Evolutionary conservation across 30 jellyfish, hydroid and myxozoan genomes (phyloP).

Genomic region (Aurelia sp.): DNA sequence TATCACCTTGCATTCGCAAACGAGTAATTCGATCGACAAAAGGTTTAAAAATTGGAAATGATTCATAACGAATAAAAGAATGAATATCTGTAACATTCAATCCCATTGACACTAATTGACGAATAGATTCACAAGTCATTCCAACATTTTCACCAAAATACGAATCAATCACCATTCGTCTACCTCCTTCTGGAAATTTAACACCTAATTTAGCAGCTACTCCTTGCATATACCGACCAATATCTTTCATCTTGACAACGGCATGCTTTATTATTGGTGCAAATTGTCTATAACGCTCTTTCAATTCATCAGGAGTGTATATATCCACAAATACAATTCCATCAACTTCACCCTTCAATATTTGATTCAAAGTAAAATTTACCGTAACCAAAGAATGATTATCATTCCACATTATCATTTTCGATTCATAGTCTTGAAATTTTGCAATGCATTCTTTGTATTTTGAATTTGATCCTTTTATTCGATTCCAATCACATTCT

Average conservation of each 20-base stretch:
- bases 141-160: too few species aligned
- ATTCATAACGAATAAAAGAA: too few species aligned
- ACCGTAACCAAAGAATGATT: neutral
- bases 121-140: too few species aligned
- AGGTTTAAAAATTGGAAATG: too few species aligned
- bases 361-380: neutral
- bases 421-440: neutral
- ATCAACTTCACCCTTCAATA: neutral
- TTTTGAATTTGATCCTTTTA: too few species aligned
- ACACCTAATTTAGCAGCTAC: neutral
- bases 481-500: neutral
- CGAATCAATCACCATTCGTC: conserved; percentile 1
- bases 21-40: too few species aligned
- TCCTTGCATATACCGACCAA: conserved; percentile 8
- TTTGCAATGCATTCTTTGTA: too few species aligned
- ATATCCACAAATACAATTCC: neutral
- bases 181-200: neutral
- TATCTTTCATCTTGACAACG: neutral
- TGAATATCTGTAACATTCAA: too few species aligned
- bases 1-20: too few species aligned
- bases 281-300: neutral
- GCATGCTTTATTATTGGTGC: conserved; percentile 35
- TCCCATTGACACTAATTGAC: too few species aligned
- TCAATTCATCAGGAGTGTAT: neutral
- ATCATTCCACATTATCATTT: neutral